These are phyloP conservation scores for Anarhynchus alexandrinus DNA, from an alignment of 2,113 vertebrate genomes.

Conservation along the genomic window DNA sequence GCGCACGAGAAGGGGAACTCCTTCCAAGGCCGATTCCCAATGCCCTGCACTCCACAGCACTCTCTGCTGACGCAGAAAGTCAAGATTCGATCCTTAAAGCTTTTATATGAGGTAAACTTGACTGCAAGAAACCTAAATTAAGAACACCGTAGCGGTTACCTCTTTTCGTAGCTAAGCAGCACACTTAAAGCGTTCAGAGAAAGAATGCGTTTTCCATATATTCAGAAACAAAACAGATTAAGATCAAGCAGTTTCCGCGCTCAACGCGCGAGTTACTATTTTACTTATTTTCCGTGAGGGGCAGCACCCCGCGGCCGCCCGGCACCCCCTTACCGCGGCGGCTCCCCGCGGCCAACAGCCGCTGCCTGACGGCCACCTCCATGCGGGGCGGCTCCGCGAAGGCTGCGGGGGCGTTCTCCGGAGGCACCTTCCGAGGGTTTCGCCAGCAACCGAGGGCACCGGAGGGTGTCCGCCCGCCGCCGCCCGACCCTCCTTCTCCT, in stretches of 20 bases:
- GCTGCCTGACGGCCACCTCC: background rate
- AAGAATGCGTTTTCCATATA: no score
- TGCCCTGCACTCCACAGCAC: background rate
- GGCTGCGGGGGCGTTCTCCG: no score
- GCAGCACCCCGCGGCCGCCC: accelerated
- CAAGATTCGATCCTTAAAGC: background rate
- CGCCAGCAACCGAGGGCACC: no score
- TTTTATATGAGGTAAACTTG: background rate
- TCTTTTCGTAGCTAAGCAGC: background rate
- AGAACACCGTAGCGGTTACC: no score
- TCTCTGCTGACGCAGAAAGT: background rate
- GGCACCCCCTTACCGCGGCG: background rate
- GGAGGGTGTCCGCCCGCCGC: no score
- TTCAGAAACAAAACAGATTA: background rate
- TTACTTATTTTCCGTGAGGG: accelerated
- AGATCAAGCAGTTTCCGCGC: background rate
- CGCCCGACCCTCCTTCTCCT: no score
- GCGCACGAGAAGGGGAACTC: background rate
- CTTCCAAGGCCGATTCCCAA: background rate
- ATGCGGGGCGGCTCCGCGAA: background rate
- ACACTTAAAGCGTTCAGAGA: background rate
- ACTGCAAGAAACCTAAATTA: background rate
- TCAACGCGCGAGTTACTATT: accelerated
- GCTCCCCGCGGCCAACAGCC: background rate
- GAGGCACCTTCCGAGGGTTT: no score